Percentiles rank a stretch among this genome's conserved stretches.
phyloP scores from a whole-genome alignment of 2,888 invertebrate species.

The Xestia c-nigrum region DNA sequence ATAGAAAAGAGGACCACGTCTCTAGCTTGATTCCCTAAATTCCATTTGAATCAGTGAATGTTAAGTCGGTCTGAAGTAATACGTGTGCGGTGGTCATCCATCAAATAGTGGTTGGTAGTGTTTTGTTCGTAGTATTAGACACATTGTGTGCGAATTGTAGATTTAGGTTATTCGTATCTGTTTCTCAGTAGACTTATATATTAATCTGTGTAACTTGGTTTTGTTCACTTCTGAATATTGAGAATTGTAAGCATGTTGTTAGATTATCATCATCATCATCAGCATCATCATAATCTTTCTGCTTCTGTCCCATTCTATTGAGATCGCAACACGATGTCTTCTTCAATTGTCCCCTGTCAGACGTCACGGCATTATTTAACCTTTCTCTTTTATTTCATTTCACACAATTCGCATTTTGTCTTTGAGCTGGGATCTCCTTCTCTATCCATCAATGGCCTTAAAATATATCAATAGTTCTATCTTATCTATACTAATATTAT shows the following conservation, averaged over 20 bases:
- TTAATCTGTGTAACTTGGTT: neutral
- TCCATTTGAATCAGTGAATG: constrained; percentile 64
- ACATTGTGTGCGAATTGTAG: neutral
- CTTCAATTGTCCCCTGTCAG: too few relatives aligned
- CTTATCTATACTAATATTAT: too few relatives aligned
- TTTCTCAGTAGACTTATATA: neutral
- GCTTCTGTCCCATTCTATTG: too few relatives aligned
- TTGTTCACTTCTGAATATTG: neutral
- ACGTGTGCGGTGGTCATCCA: constrained; percentile 44
- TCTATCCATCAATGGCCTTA: too few relatives aligned
- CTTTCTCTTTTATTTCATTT: too few relatives aligned
- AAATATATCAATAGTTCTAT: neutral
- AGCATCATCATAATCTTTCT: too few relatives aligned
- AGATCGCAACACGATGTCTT: too few relatives aligned
- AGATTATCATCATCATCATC: too few relatives aligned
- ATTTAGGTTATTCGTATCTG: neutral
- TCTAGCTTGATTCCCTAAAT: constrained; percentile 58
- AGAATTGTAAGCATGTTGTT: neutral
- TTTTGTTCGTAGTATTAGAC: constrained; percentile 16
- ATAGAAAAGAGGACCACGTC: constrained; percentile 44
- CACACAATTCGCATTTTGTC: too few relatives aligned
- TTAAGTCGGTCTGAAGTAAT: constrained; percentile 62
- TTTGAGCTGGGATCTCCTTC: too few relatives aligned
- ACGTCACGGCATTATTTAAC: too few relatives aligned
- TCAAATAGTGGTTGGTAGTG: constrained; percentile 25